phyloP scores from a whole-genome alignment of 2,888 invertebrate genomes.

The Lepidonotus clava region DNA sequence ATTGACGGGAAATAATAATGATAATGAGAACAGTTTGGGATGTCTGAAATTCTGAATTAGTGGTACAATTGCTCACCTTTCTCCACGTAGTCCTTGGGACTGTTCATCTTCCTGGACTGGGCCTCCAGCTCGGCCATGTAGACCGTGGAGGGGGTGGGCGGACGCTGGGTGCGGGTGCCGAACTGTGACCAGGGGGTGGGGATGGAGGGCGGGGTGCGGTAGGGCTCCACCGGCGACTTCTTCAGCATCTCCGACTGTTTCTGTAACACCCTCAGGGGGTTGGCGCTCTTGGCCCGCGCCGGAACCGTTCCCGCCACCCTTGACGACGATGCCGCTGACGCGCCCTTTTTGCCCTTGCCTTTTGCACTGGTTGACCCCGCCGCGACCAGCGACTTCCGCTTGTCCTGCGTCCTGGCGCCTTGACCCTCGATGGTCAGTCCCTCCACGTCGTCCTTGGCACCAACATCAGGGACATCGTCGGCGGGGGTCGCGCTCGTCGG shows the following conservation, averaged over 20 bases:
- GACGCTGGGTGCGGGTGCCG: conserved; percentile 59
- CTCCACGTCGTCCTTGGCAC: neutral
- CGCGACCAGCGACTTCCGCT: neutral
- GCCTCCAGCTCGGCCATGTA: conserved; percentile 72
- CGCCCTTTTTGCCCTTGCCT: neutral
- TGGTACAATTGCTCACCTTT: conserved; percentile 66
- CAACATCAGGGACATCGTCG: neutral
- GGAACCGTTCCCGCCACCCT: conserved; percentile 57
- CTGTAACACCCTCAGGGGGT: conserved; percentile 40
- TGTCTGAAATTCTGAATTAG: neutral
- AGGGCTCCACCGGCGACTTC: conserved; percentile 40
- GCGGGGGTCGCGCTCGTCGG: neutral
- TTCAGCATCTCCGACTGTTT: conserved; percentile 67
- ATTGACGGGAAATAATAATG: no score
- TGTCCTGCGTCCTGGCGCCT: neutral
- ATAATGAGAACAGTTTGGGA: neutral
- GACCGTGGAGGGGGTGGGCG: conserved; percentile 64
- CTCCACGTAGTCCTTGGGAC: conserved; percentile 74
- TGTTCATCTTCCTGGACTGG: conserved; percentile 72
- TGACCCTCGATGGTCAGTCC: neutral
- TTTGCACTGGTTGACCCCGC: neutral
- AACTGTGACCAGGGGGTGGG: conserved; percentile 69
- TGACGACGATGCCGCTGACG: neutral
- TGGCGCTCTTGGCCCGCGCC: conserved; percentile 22
- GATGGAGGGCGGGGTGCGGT: conserved; percentile 75